Conservation (phyloP, 2,888 invertebrate genomes). For the Chalcosyrphus nemorum region DNA sequence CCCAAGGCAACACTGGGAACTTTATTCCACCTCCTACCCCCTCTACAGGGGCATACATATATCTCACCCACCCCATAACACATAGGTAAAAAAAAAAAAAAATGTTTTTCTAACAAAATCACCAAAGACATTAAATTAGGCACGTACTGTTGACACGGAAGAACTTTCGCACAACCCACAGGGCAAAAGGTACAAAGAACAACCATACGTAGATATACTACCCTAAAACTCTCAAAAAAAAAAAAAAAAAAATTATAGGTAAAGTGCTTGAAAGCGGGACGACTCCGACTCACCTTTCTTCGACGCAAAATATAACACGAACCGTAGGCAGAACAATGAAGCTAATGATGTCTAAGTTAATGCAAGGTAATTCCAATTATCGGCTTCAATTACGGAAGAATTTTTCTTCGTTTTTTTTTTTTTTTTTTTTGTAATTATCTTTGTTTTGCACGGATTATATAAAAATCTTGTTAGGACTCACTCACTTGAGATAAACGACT, state of each 20-base stretch:
- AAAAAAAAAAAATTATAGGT: not conserved
- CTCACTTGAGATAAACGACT: not conserved
- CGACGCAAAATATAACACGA: not conserved
- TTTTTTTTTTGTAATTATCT: slow-evolving; percentile 20
- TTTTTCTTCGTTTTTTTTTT: not conserved
- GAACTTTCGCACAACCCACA: slow-evolving; percentile 33
- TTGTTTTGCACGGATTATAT: slow-evolving; percentile 12
- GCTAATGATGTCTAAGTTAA: slow-evolving; percentile 19
- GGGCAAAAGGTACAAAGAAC: not conserved
- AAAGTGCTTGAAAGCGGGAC: not conserved
- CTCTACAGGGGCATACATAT: not conserved
- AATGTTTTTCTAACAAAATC: slow-evolving; percentile 25
- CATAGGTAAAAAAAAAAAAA: not conserved
- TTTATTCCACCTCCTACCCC: not conserved
- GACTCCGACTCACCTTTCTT: slow-evolving; percentile 56
- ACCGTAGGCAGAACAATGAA: not conserved
- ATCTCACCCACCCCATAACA: not conserved
- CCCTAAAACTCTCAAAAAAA: slow-evolving; percentile 1
- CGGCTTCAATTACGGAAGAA: not conserved
- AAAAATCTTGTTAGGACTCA: not conserved
- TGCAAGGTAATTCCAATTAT: slow-evolving; percentile 39
- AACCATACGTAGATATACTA: slow-evolving; percentile 9
- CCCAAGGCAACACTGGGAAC: slow-evolving; percentile 34
- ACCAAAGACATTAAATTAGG: slow-evolving; percentile 52
- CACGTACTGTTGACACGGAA: slow-evolving; percentile 59